These are phyloP conservation scores for Drosophila littoralis DNA, from an alignment of 1,140 invertebrate genomes.

Conservation along the genomic window DNA sequence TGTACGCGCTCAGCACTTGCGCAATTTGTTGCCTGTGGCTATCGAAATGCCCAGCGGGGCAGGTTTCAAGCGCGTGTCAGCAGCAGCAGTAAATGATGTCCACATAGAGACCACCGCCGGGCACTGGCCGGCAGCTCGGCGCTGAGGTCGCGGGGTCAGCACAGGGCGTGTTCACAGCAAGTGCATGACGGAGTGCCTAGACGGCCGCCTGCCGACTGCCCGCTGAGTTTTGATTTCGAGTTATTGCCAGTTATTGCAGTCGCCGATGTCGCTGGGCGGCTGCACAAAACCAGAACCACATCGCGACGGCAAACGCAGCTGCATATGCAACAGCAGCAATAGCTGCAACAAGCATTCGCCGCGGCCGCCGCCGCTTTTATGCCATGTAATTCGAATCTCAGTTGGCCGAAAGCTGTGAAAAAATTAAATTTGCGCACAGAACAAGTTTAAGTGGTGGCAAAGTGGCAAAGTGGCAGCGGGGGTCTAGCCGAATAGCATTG, in stretches of 20 bases:
- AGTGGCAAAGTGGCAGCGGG: conserved; percentile 6
- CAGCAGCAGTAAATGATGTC: conserved; percentile 77
- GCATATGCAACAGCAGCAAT: conserved; percentile 19
- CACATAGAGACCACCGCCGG: conserved; percentile 48
- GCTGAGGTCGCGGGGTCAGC: conserved; percentile 19
- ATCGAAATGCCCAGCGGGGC: conserved; percentile 57
- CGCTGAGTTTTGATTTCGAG: conserved; percentile 77
- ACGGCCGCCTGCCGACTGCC: conserved; percentile 35
- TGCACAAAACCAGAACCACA: conserved; percentile 17
- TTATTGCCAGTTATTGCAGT: conserved; percentile 61
- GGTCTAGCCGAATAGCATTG: conserved; percentile 1
- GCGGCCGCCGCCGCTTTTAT: conserved; percentile 62
- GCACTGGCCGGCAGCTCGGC: conserved; percentile 1
- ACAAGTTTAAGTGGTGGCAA: conserved; percentile 72
- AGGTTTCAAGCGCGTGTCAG: conserved; percentile 71
- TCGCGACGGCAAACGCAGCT: conserved; percentile 8
- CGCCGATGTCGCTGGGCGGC: conserved; percentile 16
- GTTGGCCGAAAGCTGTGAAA: conserved; percentile 64
- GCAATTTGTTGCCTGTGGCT: conserved; percentile 68
- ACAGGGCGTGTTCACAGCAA: conserved; percentile 28
- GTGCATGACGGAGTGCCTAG: conserved; percentile 67
- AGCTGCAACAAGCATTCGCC: conserved; percentile 25
- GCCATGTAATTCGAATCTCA: conserved; percentile 75
- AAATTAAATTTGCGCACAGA: conserved; percentile 78
- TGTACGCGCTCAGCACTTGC: conserved; percentile 50